Evolutionary conservation across 53 echinoderm and acorn worm species (phyloP).

Genomic region (Zoroaster sp.): DNA sequence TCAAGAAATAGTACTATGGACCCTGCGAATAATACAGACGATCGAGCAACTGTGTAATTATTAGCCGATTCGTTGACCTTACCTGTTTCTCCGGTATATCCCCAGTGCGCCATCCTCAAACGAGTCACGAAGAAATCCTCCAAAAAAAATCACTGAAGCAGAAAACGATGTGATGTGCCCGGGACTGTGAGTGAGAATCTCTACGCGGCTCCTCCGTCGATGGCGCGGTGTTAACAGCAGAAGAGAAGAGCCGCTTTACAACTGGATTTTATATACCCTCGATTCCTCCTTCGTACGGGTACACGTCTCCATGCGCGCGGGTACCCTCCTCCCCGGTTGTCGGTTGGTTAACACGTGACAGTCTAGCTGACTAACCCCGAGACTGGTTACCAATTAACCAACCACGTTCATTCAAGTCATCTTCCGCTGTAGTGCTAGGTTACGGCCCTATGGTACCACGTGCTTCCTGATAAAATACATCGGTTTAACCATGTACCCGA

Average conservation of each 20-base stretch:
- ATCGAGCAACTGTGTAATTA: too few relatives aligned
- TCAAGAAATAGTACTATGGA: too few relatives aligned
- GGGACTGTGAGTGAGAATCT: not conserved
- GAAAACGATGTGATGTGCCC: not conserved
- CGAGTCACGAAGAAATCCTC: not conserved
- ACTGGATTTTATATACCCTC: not conserved
- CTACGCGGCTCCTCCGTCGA: too few relatives aligned
- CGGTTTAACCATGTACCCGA: too few relatives aligned
- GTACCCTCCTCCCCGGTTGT: not conserved
- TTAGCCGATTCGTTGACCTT: too few relatives aligned
- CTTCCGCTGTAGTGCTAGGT: not conserved
- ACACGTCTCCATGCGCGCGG: not conserved
- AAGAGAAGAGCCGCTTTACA: not conserved
- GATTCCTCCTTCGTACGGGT: not conserved
- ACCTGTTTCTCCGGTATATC: slow-evolving; percentile 30
- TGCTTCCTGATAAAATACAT: too few relatives aligned
- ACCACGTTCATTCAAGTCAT: not conserved
- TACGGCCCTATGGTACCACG: too few relatives aligned
- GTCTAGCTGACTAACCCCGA: not conserved
- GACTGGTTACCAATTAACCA: not conserved
- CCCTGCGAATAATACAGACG: too few relatives aligned
- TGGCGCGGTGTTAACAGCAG: not conserved
- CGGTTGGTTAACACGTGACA: not conserved
- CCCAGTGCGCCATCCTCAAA: slow-evolving; percentile 30
- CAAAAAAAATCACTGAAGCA: not conserved